Evolutionary conservation across 2,888 invertebrate species (phyloP).

Genomic region (Hartigia nigra): DNA sequence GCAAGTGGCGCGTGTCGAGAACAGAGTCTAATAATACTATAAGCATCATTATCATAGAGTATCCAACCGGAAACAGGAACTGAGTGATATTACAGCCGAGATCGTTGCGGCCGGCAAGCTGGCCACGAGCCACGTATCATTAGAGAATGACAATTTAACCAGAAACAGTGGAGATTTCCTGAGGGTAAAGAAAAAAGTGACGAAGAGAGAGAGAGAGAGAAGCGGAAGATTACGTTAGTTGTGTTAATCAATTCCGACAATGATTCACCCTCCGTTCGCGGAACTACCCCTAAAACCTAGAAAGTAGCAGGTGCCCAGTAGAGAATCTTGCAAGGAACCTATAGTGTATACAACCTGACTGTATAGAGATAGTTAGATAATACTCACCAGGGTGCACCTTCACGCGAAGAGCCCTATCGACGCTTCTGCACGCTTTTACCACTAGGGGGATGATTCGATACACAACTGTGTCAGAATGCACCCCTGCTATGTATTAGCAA

Average conservation of each 20-base stretch:
- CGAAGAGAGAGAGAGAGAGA: background rate
- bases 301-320: background rate
- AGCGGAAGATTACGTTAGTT: background rate
- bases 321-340: background rate
- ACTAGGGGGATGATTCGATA: too few species aligned
- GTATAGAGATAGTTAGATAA: background rate
- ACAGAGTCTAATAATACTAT: background rate
- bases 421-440: background rate
- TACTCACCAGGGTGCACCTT: background rate
- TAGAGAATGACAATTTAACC: background rate
- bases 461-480: too few species aligned
- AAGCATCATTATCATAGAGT: conserved; percentile 27
- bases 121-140: background rate
- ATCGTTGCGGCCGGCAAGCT: background rate
- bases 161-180: background rate
- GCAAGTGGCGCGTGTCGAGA: background rate
- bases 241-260: background rate
- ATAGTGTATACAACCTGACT: background rate
- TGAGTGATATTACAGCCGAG: conserved; percentile 17
- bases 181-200: background rate
- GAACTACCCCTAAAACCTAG: background rate
- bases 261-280: background rate
- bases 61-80: conserved; percentile 39
- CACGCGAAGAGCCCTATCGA: background rate
- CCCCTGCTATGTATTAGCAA: conserved; percentile 1